Percentiles rank a stretch among this genome's conserved stretches.
phyloP scores from a whole-genome alignment of 2,888 invertebrate genomes.

The Epirrhoe tristata region DNA sequence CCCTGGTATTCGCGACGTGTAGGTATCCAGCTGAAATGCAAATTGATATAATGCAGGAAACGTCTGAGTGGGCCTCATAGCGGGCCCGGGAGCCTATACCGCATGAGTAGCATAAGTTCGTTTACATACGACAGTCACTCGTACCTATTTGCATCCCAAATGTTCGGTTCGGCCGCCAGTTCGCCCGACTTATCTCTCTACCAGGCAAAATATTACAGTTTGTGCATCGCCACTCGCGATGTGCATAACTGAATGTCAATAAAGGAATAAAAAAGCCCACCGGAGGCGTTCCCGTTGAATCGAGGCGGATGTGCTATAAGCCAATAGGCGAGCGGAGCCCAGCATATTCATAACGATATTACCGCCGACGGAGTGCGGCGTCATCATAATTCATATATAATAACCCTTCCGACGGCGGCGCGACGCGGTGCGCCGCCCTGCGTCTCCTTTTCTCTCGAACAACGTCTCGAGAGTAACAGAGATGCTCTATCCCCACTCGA shows the following conservation, averaged over 20 bases:
- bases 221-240: slow-evolving; percentile 81
- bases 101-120: slow-evolving; percentile 83
- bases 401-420: slow-evolving; percentile 82
- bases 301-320: slow-evolving; percentile 81
- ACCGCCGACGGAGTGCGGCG: slow-evolving; percentile 81
- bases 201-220: slow-evolving; percentile 83
- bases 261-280: slow-evolving; percentile 83
- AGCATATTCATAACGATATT: slow-evolving; percentile 86
- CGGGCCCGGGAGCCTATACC: slow-evolving; percentile 77
- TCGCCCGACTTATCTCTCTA: slow-evolving; percentile 77
- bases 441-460: slow-evolving; percentile 69
- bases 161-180: slow-evolving; percentile 76
- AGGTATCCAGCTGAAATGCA: slow-evolving; percentile 76
- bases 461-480: slow-evolving; percentile 65
- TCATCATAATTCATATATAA: slow-evolving; percentile 86
- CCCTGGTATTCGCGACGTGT: slow-evolving; percentile 45
- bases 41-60: slow-evolving; percentile 85
- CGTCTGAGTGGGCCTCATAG: slow-evolving; percentile 85
- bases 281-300: slow-evolving; percentile 81
- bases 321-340: slow-evolving; percentile 81
- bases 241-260: slow-evolving; percentile 85
- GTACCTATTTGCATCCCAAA: slow-evolving; percentile 83
- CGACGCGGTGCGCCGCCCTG: slow-evolving; percentile 73
- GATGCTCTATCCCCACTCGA: slow-evolving; percentile 64
- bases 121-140: slow-evolving; percentile 83